Evolutionary conservation across 2,113 vertebrate genomes (phyloP).

Genomic region (Tragelaphus buxtoni): DNA sequence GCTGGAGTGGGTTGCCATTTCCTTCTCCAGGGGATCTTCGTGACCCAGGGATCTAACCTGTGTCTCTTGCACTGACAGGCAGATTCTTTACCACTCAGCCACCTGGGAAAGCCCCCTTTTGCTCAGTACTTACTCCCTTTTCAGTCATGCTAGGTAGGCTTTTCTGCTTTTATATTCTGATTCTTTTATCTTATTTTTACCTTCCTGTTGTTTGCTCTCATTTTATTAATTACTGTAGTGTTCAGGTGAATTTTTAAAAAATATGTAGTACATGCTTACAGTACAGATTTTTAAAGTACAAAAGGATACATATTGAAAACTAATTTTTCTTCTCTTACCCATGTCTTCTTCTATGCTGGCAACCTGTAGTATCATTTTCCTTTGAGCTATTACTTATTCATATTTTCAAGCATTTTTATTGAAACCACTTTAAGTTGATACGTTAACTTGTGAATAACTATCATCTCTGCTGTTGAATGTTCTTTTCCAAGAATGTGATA

Average conservation of each 20-base stretch:
- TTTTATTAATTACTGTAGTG: neutral
- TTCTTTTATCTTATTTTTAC: neutral
- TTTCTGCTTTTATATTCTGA: neutral
- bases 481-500: neutral
- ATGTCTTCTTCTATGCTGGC: neutral
- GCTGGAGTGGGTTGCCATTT: neutral
- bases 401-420: slow-evolving; percentile 10
- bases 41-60: neutral
- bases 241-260: neutral
- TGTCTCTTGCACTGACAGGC: neutral
- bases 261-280: neutral
- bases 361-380: neutral
- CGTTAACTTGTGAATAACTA: neutral
- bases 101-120: neutral
- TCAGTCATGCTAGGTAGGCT: neutral
- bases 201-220: neutral
- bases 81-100: neutral
- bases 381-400: neutral
- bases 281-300: neutral
- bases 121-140: neutral
- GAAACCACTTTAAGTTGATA: neutral
- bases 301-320: neutral
- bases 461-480: neutral
- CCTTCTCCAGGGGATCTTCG: neutral
- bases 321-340: neutral